Evolutionary conservation across 2,113 vertebrate species (phyloP), one percentile per base, ranked within the genome.

Genomic region (Syrrhaptes paradoxus): DNA sequence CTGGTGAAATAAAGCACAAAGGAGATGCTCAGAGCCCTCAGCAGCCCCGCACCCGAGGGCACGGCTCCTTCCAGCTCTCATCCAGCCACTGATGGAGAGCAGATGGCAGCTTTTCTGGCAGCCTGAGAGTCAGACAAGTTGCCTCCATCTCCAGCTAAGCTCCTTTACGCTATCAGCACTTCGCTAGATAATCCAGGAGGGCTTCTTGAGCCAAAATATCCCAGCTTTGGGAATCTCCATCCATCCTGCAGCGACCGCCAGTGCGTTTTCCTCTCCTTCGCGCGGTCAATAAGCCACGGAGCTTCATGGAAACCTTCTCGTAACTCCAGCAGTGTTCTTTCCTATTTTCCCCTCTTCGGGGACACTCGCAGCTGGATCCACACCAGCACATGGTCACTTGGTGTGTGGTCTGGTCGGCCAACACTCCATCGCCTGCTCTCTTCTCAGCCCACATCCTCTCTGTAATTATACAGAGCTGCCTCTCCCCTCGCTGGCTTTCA

Each of bases 371-470:
- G 18, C 73, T 87, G 91, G 85, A 72, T 12, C 20, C 6, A 3
- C 57, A 87, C 31, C 88, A 95, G 88, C 63, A 58, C 54, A 3
- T 0, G 54, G 80, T n/a, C 95, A 63, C 87, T 90, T 25, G 46
- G 10, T 87, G 81, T 51, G 93, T 76, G 88, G 63, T 89, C 73
- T 55, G 85, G 21, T 65, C 82, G 81, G 85, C 68, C 78, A 58
- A 24, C 70, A 31, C 46, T 65, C 63, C 77, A 65, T 5, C 2
- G 32, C 45, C 78, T 48, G 38, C 59, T n/a, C 59, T 54, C 49
- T 84, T 48, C 31, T 28, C 87, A 82, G 80, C 84, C 92, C 95
- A 96, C 83, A 78, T 93, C 90, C 93, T 94, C 74, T 55, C 65
- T 24, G 12, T 43, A 58, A 93, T 59, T 34, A 68, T 80, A 63